A percentile compares a stretch with the other conserved stretches of the same genome.
These are phyloP conservation scores for Pachyrhynchus sulphureomaculatus DNA, from an alignment of 1,140 invertebrate genomes.

Conservation along the genomic window DNA sequence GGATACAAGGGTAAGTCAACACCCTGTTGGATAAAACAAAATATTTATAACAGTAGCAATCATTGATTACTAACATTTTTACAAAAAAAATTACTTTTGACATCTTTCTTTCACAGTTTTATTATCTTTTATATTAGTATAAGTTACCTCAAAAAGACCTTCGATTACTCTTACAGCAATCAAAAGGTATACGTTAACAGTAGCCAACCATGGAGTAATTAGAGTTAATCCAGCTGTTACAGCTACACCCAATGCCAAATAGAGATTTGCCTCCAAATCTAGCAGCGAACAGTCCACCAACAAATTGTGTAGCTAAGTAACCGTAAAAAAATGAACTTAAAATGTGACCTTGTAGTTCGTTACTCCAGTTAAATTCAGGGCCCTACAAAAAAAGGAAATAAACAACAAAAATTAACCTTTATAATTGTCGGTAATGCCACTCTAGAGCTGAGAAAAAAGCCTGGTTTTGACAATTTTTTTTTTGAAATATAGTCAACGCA, in stretches of 20 bases:
- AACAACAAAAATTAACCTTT: too few relatives aligned
- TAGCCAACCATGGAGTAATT: conserved; percentile 75
- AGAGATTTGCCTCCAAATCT: conserved; percentile 63
- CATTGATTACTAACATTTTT: too few relatives aligned
- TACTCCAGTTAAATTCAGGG: conserved; percentile 77
- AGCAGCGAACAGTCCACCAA: conserved; percentile 58
- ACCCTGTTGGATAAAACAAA: conserved; percentile 63
- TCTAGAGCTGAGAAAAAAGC: too few relatives aligned
- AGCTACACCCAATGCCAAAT: conserved; percentile 77
- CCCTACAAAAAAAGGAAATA: conserved; percentile 9
- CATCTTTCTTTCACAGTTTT: too few relatives aligned
- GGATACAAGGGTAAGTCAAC: conserved; percentile 89
- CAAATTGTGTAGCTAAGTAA: conserved; percentile 71
- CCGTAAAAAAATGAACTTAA: conserved; percentile 87
- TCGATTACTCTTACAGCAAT: conserved; percentile 77
- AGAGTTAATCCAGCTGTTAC: conserved; percentile 79
- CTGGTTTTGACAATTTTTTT: too few relatives aligned
- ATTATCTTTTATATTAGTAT: too few relatives aligned
- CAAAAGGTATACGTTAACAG: conserved; percentile 68
- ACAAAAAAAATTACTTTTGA: too few relatives aligned
- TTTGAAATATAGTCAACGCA: too few relatives aligned
- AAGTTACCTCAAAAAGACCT: conserved; percentile 79
- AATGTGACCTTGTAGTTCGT: conserved; percentile 74
- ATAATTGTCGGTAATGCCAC: too few relatives aligned
- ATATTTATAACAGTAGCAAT: too few relatives aligned